Evolutionary conservation across 2,888 invertebrate genomes (phyloP), one percentile per base, ranked within the genome.

Genomic region (Aphidius colemani): DNA sequence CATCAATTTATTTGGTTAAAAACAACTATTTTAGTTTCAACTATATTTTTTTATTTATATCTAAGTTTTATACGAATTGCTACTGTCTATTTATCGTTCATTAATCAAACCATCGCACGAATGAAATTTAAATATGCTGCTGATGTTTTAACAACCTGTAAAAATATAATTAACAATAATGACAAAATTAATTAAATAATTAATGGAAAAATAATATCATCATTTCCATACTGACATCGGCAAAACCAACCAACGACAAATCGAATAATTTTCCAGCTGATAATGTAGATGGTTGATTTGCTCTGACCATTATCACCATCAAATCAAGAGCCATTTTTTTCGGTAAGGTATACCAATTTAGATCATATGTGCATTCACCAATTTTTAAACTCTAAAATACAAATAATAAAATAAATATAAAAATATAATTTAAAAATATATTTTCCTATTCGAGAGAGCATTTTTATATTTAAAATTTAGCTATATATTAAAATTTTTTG

Each of bases 181-280:
- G 5, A 30, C 18, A 59, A 46, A n/a, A 46, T 11, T 63, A 45
- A 53, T 61, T 45, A 11, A 46, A 43, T 48, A 40, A 10, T 63
- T n/a, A 46, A 46, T 58, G 40, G 7, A 9, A n/a, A 9, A 50
- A n/a, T 50, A 41, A 46, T n/a, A n/a, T 11, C 64, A 9, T 18
- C 1, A 18, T 18, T 2, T 18, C 2, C 1, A n/a, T 45, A 56
- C 72, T 67, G 57, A 78, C 78, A 3, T 75, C 74, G 53, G 75
- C 74, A 59, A 78, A 78, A 64, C 75, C 74, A 67, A 72, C 72
- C 5, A 77, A 67, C 0, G 78, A 77, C 3, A 78, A 61, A 59
- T 79, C 76, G 61, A 76, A 74, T 46, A 79, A 71, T 71, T 79
- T 79, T 40, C 75, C 78, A 7, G 78, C 78, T 11, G 78, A 75